Evolutionary conservation across 2,113 vertebrate genomes (phyloP).

Genomic region (Xiphias gladius): DNA sequence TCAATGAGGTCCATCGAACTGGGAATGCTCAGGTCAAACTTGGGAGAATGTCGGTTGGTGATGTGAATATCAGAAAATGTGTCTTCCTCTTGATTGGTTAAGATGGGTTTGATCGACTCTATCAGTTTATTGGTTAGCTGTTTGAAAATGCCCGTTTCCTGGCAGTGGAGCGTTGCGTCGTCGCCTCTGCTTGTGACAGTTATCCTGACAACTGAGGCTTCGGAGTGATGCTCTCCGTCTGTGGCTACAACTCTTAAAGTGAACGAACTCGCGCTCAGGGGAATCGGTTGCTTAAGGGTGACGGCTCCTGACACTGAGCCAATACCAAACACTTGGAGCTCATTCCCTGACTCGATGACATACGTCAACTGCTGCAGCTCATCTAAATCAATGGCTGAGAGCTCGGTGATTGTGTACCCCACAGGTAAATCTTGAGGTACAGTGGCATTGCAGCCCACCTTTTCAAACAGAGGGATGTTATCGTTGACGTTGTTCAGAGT

Average conservation of each 20-base stretch:
- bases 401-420: constrained; percentile 82
- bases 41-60: constrained; percentile 90
- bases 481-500: constrained; percentile 94
- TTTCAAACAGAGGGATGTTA: constrained; percentile 93
- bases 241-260: constrained; percentile 89
- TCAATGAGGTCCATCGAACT: constrained; percentile 90
- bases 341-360: constrained; percentile 90
- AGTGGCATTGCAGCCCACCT: constrained; percentile 90
- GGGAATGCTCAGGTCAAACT: constrained; percentile 89
- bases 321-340: constrained; percentile 88
- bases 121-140: constrained; percentile 91
- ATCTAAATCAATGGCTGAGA: constrained; percentile 94
- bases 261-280: constrained; percentile 79
- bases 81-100: constrained; percentile 86
- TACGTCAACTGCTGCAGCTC: constrained; percentile 93
- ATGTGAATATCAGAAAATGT: constrained; percentile 88
- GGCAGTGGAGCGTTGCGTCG: constrained; percentile 84
- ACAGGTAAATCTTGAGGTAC: constrained; percentile 86
- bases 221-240: constrained; percentile 90
- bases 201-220: constrained; percentile 88
- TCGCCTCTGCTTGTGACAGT: constrained; percentile 84
- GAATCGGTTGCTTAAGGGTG: constrained; percentile 84
- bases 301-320: constrained; percentile 89
- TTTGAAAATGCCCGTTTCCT: constrained; percentile 90
- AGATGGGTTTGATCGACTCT: constrained; percentile 87